Evolutionary conservation across 2,888 invertebrate species (phyloP), one percentile per base, ranked within the genome.

Genomic region (Tiphia femorata): DNA sequence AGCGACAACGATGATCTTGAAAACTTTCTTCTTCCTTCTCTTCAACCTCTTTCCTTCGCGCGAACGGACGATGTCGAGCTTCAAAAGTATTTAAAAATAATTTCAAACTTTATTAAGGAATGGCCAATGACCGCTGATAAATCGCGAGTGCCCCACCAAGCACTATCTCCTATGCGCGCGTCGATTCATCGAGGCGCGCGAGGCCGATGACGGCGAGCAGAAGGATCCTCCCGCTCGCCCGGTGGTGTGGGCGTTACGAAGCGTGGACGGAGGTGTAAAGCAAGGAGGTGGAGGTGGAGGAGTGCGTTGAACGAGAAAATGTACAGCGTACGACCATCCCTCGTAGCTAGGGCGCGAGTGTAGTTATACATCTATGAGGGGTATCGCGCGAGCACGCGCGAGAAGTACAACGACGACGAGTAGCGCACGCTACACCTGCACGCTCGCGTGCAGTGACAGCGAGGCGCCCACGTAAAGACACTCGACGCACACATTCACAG

Each of bases 241-340:
- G 35, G 43, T 14, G 82, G 76, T 42, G 63, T 47, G 73, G 82
- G 62, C 53, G 49, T 21, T 57, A 59, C 35, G 53, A 44, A 43
- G 52, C 43, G 25, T 56, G 47, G 38, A 41, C 37, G 21, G 49
- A 47, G 49, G 55, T 23, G 49, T 19, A 37, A 50, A 52, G 53
- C 21, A 55, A 57, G 50, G 48, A 37, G 29, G 12, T 12, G 19
- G 25, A 33, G 49, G 55, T 56, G 50, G 60, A 37, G 62, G 61
- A 60, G 51, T 53, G 67, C 58, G 64, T 55, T 59, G 57, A 58
- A 59, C 66, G 59, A 62, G 61, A 67, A 64, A 69, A 63, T 68
- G 68, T 68, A 85, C 86, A 86, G 85, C 86, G 85, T 84, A 85
- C 83, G 56, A 49, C 43, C 54, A 50, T 65, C 50, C 42, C 50